phyloP scores from a whole-genome alignment of 2,888 invertebrate species.

The Coleophora deauratella region DNA sequence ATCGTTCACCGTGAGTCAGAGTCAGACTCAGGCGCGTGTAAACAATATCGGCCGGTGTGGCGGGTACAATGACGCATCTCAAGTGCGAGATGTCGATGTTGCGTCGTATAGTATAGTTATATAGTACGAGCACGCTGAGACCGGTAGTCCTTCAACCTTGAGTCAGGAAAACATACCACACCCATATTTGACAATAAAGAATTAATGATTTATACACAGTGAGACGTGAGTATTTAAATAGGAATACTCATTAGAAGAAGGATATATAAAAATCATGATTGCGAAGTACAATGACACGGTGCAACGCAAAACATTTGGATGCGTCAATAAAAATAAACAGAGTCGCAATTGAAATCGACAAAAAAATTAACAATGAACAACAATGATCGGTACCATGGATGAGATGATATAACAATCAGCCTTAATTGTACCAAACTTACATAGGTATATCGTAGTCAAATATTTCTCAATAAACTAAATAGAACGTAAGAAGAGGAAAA shows the following conservation, averaged over 20 bases:
- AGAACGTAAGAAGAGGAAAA: conserved; percentile 26
- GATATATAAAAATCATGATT: background rate
- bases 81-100: conserved; percentile 35
- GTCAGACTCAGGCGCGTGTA: conserved; percentile 58
- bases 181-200: conserved; percentile 15
- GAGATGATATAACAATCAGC: too few relatives aligned
- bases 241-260: background rate
- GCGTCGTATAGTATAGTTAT: too few relatives aligned
- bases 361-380: too few relatives aligned
- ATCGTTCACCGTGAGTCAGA: conserved; percentile 33
- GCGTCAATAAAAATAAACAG: background rate
- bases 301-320: background rate
- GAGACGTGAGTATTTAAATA: background rate
- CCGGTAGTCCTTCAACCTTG: conserved; percentile 32
- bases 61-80: conserved; percentile 48
- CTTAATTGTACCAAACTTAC: too few relatives aligned
- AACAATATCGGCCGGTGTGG: conserved; percentile 49
- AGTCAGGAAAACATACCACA: conserved; percentile 17
- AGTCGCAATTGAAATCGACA: background rate
- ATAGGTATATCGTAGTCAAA: too few relatives aligned
- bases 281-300: background rate
- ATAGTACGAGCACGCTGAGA: conserved; percentile 39
- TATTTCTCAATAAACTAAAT: too few relatives aligned
- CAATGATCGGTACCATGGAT: too few relatives aligned
- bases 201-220: background rate